Conservation (phyloP, 2,797 vertebrate genomes). For the Megalops cyprinoides region DNA sequence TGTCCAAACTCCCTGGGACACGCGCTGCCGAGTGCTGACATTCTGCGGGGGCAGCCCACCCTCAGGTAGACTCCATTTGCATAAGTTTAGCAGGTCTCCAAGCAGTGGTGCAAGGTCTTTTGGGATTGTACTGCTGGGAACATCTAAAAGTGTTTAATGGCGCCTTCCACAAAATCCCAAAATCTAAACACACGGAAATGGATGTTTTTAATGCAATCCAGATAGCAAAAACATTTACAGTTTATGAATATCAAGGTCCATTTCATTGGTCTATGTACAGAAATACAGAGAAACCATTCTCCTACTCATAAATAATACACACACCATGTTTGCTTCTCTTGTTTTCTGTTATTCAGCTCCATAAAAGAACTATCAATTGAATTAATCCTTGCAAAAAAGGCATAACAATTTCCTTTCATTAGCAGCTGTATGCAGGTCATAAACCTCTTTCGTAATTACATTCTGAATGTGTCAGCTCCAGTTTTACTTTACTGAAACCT, state of each 20-base stretch:
- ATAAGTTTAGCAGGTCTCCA: neutral
- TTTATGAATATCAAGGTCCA: neutral
- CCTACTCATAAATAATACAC: neutral
- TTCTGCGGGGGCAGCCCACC: neutral
- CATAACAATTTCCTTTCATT: neutral
- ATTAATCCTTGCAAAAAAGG: neutral
- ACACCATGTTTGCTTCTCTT: neutral
- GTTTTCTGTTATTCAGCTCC: neutral
- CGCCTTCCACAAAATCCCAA: neutral
- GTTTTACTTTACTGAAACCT: neutral
- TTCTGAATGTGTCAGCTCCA: neutral
- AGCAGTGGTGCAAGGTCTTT: neutral
- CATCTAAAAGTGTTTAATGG: neutral
- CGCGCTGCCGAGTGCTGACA: neutral
- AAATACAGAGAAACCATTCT: neutral
- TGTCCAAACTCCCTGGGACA: neutral
- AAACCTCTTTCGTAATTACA: neutral
- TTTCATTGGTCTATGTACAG: neutral
- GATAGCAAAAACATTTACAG: neutral
- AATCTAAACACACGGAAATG: neutral
- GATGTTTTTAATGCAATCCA: neutral
- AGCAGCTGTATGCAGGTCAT: neutral
- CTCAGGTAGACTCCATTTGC: neutral
- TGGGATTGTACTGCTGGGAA: neutral
- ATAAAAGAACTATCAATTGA: neutral